These are phyloP conservation scores for Eulithis prunata DNA, from an alignment of 2,888 invertebrate genomes.

Conservation along the genomic window DNA sequence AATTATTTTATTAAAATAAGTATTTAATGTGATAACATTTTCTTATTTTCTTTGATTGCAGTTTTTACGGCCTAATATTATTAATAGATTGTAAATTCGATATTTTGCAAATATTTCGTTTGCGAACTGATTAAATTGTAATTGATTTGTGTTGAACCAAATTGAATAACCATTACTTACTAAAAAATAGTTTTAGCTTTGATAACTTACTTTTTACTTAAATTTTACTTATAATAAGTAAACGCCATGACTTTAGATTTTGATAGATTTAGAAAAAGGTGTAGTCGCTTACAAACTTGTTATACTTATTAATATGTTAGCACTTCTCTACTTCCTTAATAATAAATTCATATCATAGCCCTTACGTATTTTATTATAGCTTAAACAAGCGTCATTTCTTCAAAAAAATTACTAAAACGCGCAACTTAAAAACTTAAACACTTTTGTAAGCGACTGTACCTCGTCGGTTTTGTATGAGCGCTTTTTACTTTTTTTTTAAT, in stretches of 20 bases:
- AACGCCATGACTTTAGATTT: conserved; percentile 21
- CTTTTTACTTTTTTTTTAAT: conserved; percentile 40
- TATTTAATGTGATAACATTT: conserved; percentile 53
- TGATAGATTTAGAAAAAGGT: conserved; percentile 30
- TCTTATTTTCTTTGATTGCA: conserved; percentile 28
- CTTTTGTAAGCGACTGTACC: conserved; percentile 41
- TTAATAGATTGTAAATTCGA: conserved; percentile 7
- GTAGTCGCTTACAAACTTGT: conserved; percentile 25
- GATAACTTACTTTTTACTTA: conserved; percentile 27
- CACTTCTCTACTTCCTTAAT: not conserved
- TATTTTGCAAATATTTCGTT: not conserved
- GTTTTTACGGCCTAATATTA: conserved; percentile 23
- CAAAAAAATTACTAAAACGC: not conserved
- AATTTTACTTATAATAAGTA: not conserved
- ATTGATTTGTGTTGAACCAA: not conserved
- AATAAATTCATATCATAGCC: not conserved
- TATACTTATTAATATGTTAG: conserved; percentile 3
- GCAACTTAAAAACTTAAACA: conserved; percentile 13
- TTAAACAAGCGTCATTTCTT: not conserved
- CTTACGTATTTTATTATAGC: not conserved
- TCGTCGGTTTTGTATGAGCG: conserved; percentile 30
- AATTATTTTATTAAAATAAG: conserved; percentile 50
- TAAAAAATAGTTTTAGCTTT: conserved; percentile 25
- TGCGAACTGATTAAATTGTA: conserved; percentile 17
- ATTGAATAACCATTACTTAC: conserved; percentile 3